Percentiles rank a stretch among this genome's conserved stretches.
Conservation (phyloP, 2,888 invertebrate species). For the Cylindroiulus punctatus region DNA sequence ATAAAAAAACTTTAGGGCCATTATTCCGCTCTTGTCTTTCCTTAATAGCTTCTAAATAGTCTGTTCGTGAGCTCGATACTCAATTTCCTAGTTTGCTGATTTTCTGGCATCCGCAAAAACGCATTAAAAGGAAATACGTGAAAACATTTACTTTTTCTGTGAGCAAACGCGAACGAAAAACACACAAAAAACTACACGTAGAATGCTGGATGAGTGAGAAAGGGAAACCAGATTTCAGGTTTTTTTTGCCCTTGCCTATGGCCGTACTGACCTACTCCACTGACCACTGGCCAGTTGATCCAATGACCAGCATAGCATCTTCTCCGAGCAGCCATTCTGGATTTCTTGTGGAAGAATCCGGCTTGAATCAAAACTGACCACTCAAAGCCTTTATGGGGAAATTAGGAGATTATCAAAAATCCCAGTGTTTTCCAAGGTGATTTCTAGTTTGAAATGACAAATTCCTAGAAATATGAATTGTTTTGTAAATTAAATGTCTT, state of each 20-base stretch:
- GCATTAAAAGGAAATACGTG: slow-evolving; percentile 46
- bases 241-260: slow-evolving; percentile 29
- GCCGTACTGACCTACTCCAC: slow-evolving; percentile 53
- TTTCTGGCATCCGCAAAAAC: slow-evolving; percentile 50
- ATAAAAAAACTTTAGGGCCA: slow-evolving; percentile 52
- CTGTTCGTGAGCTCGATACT: slow-evolving; percentile 51
- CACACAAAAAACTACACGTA: background rate
- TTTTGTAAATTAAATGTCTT: too few species aligned
- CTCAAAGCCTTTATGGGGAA: too few species aligned
- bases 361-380: too few species aligned
- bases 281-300: slow-evolving; percentile 54
- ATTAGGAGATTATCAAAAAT: too few species aligned
- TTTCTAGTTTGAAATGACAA: too few species aligned
- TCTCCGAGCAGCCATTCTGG: background rate
- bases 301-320: slow-evolving; percentile 47
- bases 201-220: slow-evolving; percentile 49
- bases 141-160: slow-evolving; percentile 51
- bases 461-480: too few species aligned
- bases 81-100: slow-evolving; percentile 55
- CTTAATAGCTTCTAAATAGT: slow-evolving; percentile 55
- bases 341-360: background rate
- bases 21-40: slow-evolving; percentile 54
- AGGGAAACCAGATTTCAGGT: slow-evolving; percentile 15
- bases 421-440: too few species aligned
- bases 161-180: background rate